Base-by-base conservation (phyloP, 2,888 invertebrate species). In the Ariolimax columbianus region DNA sequence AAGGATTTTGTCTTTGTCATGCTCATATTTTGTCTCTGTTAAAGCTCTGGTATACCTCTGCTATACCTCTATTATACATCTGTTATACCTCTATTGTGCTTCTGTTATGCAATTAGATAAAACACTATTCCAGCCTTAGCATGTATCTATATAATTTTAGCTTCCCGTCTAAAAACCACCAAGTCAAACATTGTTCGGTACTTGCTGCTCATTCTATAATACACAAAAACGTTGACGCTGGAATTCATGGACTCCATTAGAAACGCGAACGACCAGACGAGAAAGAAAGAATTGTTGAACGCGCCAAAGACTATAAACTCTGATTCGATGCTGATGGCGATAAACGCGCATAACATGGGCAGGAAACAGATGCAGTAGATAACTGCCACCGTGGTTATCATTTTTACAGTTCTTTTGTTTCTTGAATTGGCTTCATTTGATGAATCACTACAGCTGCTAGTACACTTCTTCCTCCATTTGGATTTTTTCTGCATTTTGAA, bases 141-240 rank as follows among this genome's bases (percentile, higher is more conserved):
- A n/a, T n/a, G n/a, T n/a, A n/a, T n/a, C n/a, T n/a, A n/a, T n/a
- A n/a, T n/a, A n/a, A n/a, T n/a, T n/a, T n/a, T n/a, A n/a, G n/a
- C n/a, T n/a, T n/a, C n/a, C n/a, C n/a, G n/a, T n/a, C n/a, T n/a
- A n/a, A n/a, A n/a, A n/a, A n/a, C n/a, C n/a, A 55, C 3, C 55
- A 23, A 66, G 30, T 55, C 30, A 38, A 82, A 73, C 38, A 43
- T 82, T 9, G 72, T 51, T 55, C 73, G 55, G 9, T 73, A 82
- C 43, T 73, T 82, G 55, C 72, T 73, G 38, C 82, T 82, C 73
- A 73, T 82, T 47, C 30, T 82, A 72, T 82, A 82, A 36, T 82
- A 73, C 0, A 82, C 40, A 43, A 82, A 82, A 72, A 82, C 75
- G 55, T 82, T 82, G 40, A 73, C 63, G 63, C 66, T 73, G 14